A percentile compares a stretch with the other conserved stretches of the same genome.
phyloP scores from a whole-genome alignment of 2,113 vertebrate species.

The Otis tarda region DNA sequence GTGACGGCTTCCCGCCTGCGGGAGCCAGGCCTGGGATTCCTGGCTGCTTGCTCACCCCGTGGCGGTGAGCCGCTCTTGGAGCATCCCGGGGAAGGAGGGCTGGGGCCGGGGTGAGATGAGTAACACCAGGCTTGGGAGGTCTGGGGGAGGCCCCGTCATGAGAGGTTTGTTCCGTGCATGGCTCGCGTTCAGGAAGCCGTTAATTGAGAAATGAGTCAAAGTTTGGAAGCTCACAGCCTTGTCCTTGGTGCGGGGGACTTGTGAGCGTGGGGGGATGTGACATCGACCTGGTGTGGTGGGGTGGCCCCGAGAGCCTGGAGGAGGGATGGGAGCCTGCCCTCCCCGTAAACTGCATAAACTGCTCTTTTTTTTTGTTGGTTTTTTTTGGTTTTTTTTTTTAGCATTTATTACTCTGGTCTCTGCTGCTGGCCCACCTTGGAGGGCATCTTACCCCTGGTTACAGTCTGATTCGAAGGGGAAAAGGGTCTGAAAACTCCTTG shows the following conservation, averaged over 20 bases:
- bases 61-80: neutral
- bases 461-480: neutral
- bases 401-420: neutral
- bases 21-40: neutral
- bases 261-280: neutral
- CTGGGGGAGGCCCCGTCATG: neutral
- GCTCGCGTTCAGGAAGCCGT: neutral
- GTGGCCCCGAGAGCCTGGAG: neutral
- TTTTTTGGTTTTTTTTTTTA: neutral
- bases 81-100: neutral
- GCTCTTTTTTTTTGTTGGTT: neutral
- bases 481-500: neutral
- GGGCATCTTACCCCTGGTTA: neutral
- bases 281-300: fast-evolving
- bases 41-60: slow-evolving; percentile 23
- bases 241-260: neutral
- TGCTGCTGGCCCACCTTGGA: neutral
- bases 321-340: fast-evolving
- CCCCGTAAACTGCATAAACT: neutral
- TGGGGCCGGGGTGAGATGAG: neutral
- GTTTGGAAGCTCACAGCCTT: neutral
- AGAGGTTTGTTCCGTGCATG: slow-evolving; percentile 31
- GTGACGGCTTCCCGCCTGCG: neutral
- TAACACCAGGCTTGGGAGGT: neutral
- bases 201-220: slow-evolving; percentile 62